A percentile compares a stretch with the other conserved stretches of the same genome.
Evolutionary conservation across 92 coral and sea anemone genomes (phyloP).

Genomic region (Pocillopora meandrina): DNA sequence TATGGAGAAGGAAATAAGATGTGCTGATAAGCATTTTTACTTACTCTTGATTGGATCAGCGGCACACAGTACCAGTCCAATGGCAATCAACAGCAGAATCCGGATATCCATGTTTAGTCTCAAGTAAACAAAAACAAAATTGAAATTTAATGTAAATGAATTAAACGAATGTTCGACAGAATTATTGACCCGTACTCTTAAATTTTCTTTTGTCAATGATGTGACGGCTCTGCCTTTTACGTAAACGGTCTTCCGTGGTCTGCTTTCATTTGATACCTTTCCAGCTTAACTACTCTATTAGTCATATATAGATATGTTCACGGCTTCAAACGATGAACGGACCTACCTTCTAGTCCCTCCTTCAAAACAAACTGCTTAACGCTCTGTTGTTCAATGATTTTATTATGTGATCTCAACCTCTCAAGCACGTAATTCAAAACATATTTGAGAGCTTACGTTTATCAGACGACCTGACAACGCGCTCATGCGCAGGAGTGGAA

Average conservation of each 20-base stretch:
- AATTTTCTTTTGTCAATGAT: too few relatives aligned
- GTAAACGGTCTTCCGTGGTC: too few relatives aligned
- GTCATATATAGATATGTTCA: neutral
- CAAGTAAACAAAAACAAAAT: neutral
- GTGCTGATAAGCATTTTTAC: neutral
- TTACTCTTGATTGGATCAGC: constrained; percentile 34
- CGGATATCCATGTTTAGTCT: constrained; percentile 24
- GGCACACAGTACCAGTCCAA: constrained; percentile 27
- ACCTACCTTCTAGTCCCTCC: constrained; percentile 9
- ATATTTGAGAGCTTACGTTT: constrained; percentile 16
- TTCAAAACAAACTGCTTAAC: constrained; percentile 8
- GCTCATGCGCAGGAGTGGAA: constrained; percentile 19
- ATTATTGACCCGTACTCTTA: too few relatives aligned
- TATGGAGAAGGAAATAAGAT: neutral
- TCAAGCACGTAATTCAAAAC: constrained; percentile 7
- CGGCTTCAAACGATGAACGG: neutral
- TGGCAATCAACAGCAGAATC: constrained; percentile 16
- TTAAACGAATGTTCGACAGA: neutral
- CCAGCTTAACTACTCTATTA: neutral
- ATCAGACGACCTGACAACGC: neutral
- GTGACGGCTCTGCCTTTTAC: too few relatives aligned
- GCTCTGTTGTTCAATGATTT: neutral
- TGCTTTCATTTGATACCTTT: too few relatives aligned
- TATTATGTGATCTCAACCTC: constrained; percentile 2
- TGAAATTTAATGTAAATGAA: neutral